Evolutionary conservation across 2,888 invertebrate species (phyloP).

Genomic region (Hirtodrosophila confusa): DNA sequence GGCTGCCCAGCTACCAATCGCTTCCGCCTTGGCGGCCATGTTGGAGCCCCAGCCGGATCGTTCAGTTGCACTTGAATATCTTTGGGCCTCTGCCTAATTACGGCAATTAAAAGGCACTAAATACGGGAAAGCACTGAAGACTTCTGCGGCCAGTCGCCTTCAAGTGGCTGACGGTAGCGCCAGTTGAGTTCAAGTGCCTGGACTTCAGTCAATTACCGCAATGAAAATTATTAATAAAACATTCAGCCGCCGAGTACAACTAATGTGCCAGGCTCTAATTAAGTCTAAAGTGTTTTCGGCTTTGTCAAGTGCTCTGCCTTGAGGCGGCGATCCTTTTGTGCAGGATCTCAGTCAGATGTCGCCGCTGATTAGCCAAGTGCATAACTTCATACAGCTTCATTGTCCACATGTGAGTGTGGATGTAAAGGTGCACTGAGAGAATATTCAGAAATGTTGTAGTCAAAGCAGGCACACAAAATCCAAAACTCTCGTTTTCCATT

Average conservation of each 20-base stretch:
- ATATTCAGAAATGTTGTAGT: no score
- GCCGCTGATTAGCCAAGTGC: slow-evolving; percentile 63
- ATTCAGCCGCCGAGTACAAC: slow-evolving; percentile 23
- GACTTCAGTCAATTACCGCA: slow-evolving; percentile 43
- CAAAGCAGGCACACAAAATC: no score
- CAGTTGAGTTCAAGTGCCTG: slow-evolving; percentile 62
- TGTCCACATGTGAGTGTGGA: no score
- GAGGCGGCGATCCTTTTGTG: slow-evolving; percentile 31
- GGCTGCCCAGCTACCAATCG: slow-evolving; percentile 47
- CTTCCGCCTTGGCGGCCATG: slow-evolving; percentile 76
- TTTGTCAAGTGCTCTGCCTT: slow-evolving; percentile 44
- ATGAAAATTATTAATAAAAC: slow-evolving; percentile 67
- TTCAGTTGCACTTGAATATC: slow-evolving; percentile 66
- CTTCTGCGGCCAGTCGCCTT: slow-evolving; percentile 51
- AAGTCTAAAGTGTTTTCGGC: slow-evolving; percentile 45
- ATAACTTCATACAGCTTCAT: slow-evolving; percentile 3
- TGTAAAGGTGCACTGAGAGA: no score
- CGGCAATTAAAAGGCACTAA: slow-evolving; percentile 80
- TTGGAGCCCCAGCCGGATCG: slow-evolving; percentile 34
- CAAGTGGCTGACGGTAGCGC: slow-evolving; percentile 64
- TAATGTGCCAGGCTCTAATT: slow-evolving; percentile 57
- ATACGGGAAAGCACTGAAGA: slow-evolving; percentile 61
- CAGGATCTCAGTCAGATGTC: slow-evolving; percentile 54
- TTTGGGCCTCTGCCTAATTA: slow-evolving; percentile 67
- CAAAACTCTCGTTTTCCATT: no score